Evolutionary conservation across 2,888 invertebrate genomes (phyloP), one percentile per base, ranked within the genome.

Genomic region (Drosophila atripex): DNA sequence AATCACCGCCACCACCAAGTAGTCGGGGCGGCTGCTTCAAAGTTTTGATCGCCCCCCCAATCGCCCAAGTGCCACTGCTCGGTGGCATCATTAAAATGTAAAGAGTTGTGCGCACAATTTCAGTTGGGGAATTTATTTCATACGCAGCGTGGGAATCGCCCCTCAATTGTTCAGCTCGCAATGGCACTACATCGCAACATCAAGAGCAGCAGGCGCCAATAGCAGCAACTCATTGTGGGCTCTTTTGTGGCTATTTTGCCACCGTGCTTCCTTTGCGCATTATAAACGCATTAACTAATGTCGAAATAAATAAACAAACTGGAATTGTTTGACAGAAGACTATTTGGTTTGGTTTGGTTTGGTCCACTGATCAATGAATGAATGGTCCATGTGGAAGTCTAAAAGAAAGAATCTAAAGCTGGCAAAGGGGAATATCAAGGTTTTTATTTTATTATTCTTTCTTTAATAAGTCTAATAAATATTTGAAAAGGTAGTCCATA

Each of bases 11-110:
- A 18, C n/a, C 35, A 28, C 9, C 28, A 28, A 28, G 9, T 9
- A 9, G 28, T 28, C 28, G 28, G 28, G 1, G 35, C 35, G 35
- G 35, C 28, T 63, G 87, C 86, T 87, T 84, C 77, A 87, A 82
- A 82, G 86, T 76, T 73, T 68, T 35, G 28, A 28, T 28, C 28
- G 28, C 28, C 35, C 35, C 30, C 30, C 30, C 1, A 32, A 12
- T 32, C 68, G 57, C 49, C 71, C 75, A 72, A 35, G 39, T 72
- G 72, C 68, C 35, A 35, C 35, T 35, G 61, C 58, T 56, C 61
- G 80, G 74, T 73, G 79, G 79, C 87, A 84, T 84, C 88, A 87
- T 84, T 84, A 87, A 84, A 84, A 84, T 84, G 83, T 87, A 83
- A 85, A 75, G 75, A 84, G 84, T 71, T 79, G 68, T 60, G 73